Conservation (phyloP, 2,888 invertebrate genomes). For the Meloe dianella region DNA sequence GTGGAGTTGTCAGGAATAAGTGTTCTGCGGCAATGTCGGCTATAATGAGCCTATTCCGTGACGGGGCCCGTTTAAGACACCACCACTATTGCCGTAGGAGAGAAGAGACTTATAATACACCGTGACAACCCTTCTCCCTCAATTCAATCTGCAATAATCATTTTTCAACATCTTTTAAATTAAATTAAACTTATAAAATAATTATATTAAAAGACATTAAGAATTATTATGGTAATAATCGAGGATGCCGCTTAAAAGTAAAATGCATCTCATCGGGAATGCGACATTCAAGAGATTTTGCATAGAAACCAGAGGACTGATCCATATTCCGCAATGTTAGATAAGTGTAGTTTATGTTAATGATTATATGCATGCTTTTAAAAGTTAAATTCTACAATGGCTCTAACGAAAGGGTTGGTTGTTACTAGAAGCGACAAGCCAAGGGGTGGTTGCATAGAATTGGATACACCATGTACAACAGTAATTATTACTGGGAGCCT, state of each 20-base stretch:
- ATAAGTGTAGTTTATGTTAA: slow-evolving; percentile 56
- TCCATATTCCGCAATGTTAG: slow-evolving; percentile 50
- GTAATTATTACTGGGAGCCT: slow-evolving; percentile 56
- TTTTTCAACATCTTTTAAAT: background rate
- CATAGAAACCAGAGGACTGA: slow-evolving; percentile 48
- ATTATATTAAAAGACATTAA: background rate
- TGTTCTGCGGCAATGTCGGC: slow-evolving; percentile 58
- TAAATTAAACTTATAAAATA: background rate
- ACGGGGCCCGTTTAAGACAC: slow-evolving; percentile 38
- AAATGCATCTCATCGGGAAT: slow-evolving; percentile 8
- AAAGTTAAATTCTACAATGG: slow-evolving; percentile 51
- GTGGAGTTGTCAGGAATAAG: slow-evolving; percentile 70
- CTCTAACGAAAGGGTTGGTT: slow-evolving; percentile 33
- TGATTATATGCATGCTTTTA: slow-evolving; percentile 57
- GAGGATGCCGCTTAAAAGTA: background rate
- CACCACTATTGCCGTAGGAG: slow-evolving; percentile 2
- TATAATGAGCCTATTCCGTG: slow-evolving; percentile 55
- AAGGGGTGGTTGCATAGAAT: slow-evolving; percentile 40
- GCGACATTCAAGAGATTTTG: slow-evolving; percentile 30
- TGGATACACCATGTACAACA: slow-evolving; percentile 45
- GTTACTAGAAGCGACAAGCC: slow-evolving; percentile 31
- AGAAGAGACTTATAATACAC: background rate
- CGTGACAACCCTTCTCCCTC: background rate
- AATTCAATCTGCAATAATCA: slow-evolving; percentile 2
- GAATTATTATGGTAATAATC: background rate